Conservation (phyloP, 2,113 vertebrate genomes). For the Megaleporinus macrocephalus region DNA sequence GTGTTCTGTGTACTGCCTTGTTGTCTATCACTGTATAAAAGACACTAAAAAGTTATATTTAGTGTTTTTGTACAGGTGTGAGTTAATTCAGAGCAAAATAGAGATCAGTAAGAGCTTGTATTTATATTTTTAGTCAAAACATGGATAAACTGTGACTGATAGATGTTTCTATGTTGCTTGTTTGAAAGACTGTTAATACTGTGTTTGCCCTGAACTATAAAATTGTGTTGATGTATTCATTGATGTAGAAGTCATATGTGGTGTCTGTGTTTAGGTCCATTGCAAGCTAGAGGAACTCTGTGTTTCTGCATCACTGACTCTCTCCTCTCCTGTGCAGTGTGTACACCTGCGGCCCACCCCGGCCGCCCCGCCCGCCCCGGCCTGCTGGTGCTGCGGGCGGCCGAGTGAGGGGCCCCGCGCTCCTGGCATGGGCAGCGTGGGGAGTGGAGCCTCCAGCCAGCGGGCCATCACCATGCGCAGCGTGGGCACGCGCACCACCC, state of each 20-base stretch:
- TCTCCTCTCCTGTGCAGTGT: conserved; percentile 48
- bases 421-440: conserved; percentile 84
- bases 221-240: too few species aligned
- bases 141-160: too few species aligned
- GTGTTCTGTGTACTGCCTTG: too few species aligned
- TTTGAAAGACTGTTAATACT: too few species aligned
- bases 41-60: too few species aligned
- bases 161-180: too few species aligned
- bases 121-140: too few species aligned
- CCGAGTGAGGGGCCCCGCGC: conserved; percentile 75
- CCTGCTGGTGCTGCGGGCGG: conserved; percentile 78
- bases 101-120: too few species aligned
- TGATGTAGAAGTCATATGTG: not conserved
- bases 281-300: not conserved
- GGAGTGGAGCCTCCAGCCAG: conserved; percentile 83
- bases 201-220: too few species aligned
- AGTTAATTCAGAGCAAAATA: too few species aligned
- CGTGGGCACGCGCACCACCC: conserved; percentile 81
- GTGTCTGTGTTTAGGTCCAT: not conserved
- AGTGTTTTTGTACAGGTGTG: too few species aligned
- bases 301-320: conserved; percentile 12
- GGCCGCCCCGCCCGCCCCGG: conserved; percentile 69
- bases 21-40: too few species aligned
- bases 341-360: conserved; percentile 63
- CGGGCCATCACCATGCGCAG: conserved; percentile 88